Evolutionary conservation across 2,113 vertebrate genomes (phyloP), one percentile per base, ranked within the genome.

Genomic region (Neoarius graeffei): DNA sequence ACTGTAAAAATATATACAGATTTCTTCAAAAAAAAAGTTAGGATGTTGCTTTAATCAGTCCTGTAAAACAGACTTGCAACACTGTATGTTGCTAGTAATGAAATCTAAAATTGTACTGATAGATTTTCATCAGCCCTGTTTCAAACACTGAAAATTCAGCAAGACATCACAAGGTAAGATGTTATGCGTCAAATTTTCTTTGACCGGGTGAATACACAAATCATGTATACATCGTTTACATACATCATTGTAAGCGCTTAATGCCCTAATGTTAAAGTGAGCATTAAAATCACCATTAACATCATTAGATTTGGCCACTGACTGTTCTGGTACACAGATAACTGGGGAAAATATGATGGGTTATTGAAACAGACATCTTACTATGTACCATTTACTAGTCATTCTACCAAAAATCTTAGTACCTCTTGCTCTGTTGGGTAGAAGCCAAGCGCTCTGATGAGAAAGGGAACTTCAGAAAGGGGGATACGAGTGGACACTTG

Each of bases 401-500:
- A 83, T 1, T 60, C n/a, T 64, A 64, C 7, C 25, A 48, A 48
- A 69, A 69, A 30, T 56, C 1, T 1, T 19, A 57, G 52, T 93
- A 98, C 98, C 97, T 97, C 93, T 91, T 97, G 94, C 86, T 99
- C 97, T 0, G 97, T 96, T 0, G 97, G 97, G 92, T 97, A 99
- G 88, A 96, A 97, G 73, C 96, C 97, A 82, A 99, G 91, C 0
- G 98, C 97, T 90, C 97, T 95, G 97, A 99, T 97, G 85, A 99
- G 85, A 86, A 94, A 96, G 35, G 97, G 96, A 56, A 98, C 92
- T 92, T 98, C 96, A 25, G 95, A 94, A 91, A 99, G 90, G 87
- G 94, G 93, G 79, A 99, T 97, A 87, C 91, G 92, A 0, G 94
- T 94, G 0, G 96, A 97, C 89, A 97, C 93, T 87, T 94, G 89